These are phyloP conservation scores for Microcebus griseorufus DNA, from an alignment of 2,113 vertebrate genomes.

Conservation along the genomic window DNA sequence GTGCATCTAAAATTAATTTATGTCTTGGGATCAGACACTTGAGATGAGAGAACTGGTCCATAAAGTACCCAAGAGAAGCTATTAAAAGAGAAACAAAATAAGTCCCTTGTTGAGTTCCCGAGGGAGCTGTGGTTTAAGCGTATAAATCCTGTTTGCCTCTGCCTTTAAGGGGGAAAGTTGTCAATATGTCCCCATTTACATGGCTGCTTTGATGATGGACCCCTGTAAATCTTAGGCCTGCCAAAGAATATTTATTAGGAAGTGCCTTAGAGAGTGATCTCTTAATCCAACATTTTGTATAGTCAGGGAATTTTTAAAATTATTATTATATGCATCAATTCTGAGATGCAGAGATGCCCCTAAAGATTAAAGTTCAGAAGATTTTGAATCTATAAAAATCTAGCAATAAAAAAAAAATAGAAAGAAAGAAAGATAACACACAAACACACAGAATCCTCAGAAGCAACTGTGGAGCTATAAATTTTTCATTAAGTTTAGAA, in stretches of 20 bases:
- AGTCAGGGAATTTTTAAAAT: slow-evolving; percentile 21
- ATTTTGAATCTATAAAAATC: slow-evolving; percentile 58
- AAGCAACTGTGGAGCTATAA: slow-evolving; percentile 27
- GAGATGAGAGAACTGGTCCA: slow-evolving; percentile 82
- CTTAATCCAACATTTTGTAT: slow-evolving; percentile 43
- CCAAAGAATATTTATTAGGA: slow-evolving; percentile 70
- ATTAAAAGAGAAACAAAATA: slow-evolving; percentile 82
- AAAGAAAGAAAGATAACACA: background rate
- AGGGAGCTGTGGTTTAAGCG: slow-evolving; percentile 62
- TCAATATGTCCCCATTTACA: slow-evolving; percentile 72
- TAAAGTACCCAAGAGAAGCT: slow-evolving; percentile 81
- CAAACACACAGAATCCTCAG: background rate
- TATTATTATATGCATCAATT: slow-evolving; percentile 70
- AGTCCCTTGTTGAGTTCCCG: slow-evolving; percentile 71
- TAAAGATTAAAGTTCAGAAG: slow-evolving; percentile 49
- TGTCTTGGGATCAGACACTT: slow-evolving; percentile 83
- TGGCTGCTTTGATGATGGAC: slow-evolving; percentile 61
- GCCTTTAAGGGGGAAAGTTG: slow-evolving; percentile 61
- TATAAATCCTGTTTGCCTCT: slow-evolving; percentile 72
- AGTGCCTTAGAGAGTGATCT: slow-evolving; percentile 61
- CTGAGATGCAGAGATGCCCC: slow-evolving; percentile 52
- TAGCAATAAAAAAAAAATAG: slow-evolving; percentile 2
- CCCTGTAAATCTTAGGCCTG: slow-evolving; percentile 69
- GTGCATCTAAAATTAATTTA: slow-evolving; percentile 87
- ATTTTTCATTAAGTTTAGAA: slow-evolving; percentile 69